Evolutionary conservation across 1,140 invertebrate genomes (phyloP).

Genomic region (Rhagoletis pomonella): DNA sequence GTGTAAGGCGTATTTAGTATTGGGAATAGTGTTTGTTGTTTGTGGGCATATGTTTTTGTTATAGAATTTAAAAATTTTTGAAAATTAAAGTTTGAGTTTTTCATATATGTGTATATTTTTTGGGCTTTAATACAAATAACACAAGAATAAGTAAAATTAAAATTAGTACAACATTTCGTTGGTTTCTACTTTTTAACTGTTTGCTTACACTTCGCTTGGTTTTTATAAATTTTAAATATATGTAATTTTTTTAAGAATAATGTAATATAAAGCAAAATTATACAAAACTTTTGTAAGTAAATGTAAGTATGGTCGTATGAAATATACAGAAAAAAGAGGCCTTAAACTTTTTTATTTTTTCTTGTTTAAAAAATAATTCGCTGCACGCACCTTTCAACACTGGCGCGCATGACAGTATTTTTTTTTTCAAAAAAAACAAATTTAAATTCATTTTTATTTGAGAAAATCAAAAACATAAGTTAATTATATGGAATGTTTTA

Average conservation of each 20-base stretch:
- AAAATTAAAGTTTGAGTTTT: not conserved
- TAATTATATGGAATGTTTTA: slow-evolving; percentile 43
- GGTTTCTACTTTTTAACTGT: not conserved
- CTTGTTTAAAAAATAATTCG: not conserved
- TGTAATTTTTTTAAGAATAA: not conserved
- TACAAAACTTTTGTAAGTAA: not conserved
- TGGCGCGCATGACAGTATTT: slow-evolving; percentile 19
- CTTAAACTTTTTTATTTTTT: not conserved
- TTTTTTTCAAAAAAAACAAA: not conserved
- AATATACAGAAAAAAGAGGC: not conserved
- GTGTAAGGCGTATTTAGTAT: not conserved
- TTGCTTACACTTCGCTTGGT: not conserved
- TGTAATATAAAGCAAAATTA: slow-evolving; percentile 13
- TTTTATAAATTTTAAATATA: not conserved
- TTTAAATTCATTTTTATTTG: not conserved
- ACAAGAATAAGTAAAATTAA: not conserved
- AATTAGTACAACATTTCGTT: not conserved
- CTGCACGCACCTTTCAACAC: not conserved
- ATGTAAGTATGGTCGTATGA: not conserved
- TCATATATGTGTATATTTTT: not conserved
- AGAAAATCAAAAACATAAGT: not conserved
- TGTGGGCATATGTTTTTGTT: not conserved
- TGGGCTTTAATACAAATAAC: not conserved
- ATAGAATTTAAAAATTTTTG: slow-evolving; percentile 13
- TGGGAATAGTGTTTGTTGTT: not conserved